phyloP scores from a whole-genome alignment of 2,113 vertebrate species.

The Hepsetus odoe region DNA sequence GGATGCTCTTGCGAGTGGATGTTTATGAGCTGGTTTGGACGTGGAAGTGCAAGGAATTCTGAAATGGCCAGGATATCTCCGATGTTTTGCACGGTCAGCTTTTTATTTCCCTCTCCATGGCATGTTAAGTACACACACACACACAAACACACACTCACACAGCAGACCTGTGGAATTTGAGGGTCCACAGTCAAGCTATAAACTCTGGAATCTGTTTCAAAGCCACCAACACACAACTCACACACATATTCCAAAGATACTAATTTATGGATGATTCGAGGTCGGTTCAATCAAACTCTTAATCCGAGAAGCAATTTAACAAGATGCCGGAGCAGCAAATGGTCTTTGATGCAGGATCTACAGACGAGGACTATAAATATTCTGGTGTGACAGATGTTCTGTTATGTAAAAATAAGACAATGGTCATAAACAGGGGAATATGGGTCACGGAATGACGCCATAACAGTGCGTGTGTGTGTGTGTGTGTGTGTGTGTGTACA shows the following conservation, averaged over 20 bases:
- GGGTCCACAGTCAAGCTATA: conserved; percentile 24
- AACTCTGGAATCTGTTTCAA: conserved; percentile 30
- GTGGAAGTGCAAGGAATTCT: not conserved
- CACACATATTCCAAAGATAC: not conserved
- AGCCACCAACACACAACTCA: conserved; percentile 7
- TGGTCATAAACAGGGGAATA: conserved; percentile 17
- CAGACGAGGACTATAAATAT: not conserved
- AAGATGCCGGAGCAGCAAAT: not conserved
- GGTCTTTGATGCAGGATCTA: not conserved
- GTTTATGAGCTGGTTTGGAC: not conserved
- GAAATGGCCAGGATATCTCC: not conserved
- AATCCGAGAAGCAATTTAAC: not conserved
- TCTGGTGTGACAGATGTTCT: not conserved
- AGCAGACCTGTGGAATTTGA: conserved; percentile 36
- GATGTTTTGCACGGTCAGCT: not conserved
- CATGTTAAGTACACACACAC: not conserved
- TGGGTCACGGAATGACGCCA: conserved; percentile 1
- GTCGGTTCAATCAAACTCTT: not conserved
- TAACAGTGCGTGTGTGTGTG: not conserved
- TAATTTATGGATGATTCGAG: not conserved
- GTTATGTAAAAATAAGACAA: not conserved
- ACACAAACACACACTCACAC: conserved; percentile 25
- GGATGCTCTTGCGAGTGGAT: not conserved
- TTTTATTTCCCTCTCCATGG: not conserved
- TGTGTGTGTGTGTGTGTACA: conserved; percentile 11